Base-by-base conservation (phyloP, 2,797 vertebrate genomes). In the Gallinago nigripennis region DNA sequence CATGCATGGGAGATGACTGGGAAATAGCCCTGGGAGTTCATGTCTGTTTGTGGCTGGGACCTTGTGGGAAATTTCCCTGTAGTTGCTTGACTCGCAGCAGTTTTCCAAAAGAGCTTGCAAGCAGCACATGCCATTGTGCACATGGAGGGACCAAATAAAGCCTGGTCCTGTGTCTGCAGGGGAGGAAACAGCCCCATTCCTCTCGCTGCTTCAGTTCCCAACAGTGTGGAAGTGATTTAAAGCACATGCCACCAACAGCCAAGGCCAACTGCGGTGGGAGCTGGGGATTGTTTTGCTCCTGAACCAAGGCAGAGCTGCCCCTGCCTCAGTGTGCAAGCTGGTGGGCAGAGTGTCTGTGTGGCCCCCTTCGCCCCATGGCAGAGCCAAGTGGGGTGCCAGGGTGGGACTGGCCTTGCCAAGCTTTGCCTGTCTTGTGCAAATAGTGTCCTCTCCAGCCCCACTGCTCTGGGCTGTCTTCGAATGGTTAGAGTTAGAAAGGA, bases 41-140 rank as follows among this genome's bases (percentile, higher is more conserved):
- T n/a, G 30, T 41, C 79, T 80, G 24, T 82, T 51, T 87, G 90
- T 54, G 73, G 57, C 61, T 79, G 69, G 54, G 51, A 56, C 69
- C 72, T 28, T 83, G 80, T 70, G 90, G 82, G 69, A 56, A 86
- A 56, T 21, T 50, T 56, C 72, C 48, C 39, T 28, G 46, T 25
- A 57, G 64, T 3, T 65, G 9, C 53, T 20, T 69, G 43, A 51
- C 37, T 92, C 27, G 4, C 17, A 79, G 64, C 13, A 9, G 58
- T 27, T 70, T 87, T 80, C 41, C 69, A 41, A 56, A 76, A 33
- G 56, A 19, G 4, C 41, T 24, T 85, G 58, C 11, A 16, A 37
- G 54, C 50, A 53, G 73, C 70, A 21, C 11, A 33, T 30, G 63
- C 39, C 79, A 4, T 27, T 28, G 48, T 58, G 51, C 66, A 53